A percentile compares a stretch with the other conserved stretches of the same genome.
These are phyloP conservation scores for Alouatta palliata DNA, from an alignment of 2,113 vertebrate species.

Conservation along the genomic window DNA sequence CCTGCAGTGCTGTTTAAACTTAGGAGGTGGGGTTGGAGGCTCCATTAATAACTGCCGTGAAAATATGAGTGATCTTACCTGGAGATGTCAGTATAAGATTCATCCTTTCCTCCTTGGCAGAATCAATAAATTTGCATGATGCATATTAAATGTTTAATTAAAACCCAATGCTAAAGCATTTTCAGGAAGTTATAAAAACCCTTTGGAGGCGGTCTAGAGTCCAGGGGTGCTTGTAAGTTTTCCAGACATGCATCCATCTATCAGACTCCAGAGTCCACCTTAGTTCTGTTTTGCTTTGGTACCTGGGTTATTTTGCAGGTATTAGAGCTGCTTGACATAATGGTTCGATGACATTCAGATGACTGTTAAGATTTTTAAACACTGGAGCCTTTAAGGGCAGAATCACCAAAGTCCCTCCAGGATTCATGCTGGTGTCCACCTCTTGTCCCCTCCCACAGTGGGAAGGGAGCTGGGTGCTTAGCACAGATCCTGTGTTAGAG, in stretches of 20 bases:
- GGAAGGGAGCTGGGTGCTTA: conserved; percentile 64
- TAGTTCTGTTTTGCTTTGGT: conserved; percentile 69
- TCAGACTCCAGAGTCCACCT: conserved; percentile 76
- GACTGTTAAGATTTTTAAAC: conserved; percentile 72
- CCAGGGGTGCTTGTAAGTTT: conserved; percentile 67
- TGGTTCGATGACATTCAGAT: conserved; percentile 61
- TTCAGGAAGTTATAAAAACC: conserved; percentile 80
- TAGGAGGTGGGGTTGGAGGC: neutral
- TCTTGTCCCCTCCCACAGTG: conserved; percentile 55
- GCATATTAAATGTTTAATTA: conserved; percentile 85
- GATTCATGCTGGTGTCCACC: conserved; percentile 69
- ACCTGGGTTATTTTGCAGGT: conserved; percentile 72
- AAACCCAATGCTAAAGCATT: conserved; percentile 79
- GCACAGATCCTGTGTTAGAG: conserved; percentile 40
- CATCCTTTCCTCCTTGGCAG: conserved; percentile 60
- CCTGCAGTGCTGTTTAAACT: neutral
- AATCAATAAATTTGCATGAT: conserved; percentile 81
- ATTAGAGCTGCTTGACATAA: conserved; percentile 74
- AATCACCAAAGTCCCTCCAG: conserved; percentile 60
- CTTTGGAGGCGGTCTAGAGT: conserved; percentile 78
- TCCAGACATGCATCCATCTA: conserved; percentile 68
- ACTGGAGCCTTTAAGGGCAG: conserved; percentile 51
- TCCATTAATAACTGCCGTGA: neutral
- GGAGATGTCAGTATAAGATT: conserved; percentile 61
- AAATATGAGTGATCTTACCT: neutral